Base-by-base conservation (phyloP, 2,113 vertebrate genomes). In the Poeciliopsis turrubarensis region DNA sequence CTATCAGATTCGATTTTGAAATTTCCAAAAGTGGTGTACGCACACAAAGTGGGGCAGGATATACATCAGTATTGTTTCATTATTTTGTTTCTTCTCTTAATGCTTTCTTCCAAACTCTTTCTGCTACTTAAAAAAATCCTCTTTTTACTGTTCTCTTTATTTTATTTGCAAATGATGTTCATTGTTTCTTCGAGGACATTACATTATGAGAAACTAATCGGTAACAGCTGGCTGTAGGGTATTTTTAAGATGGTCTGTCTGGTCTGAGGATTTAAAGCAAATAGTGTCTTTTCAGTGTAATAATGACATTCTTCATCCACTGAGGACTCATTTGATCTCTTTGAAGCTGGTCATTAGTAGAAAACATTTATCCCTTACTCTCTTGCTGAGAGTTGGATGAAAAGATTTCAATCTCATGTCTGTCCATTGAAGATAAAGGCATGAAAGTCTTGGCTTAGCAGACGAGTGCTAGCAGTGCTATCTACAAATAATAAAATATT, bases 11-110 rank as follows among this genome's bases (percentile, higher is more conserved):
- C 57, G 41, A 70, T 64, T 60, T 29, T 70, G 86, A 75, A 72
- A 83, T 68, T 66, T 79, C 83, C 3, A 31, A 39, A 63, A 32
- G 11, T 14, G 37, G 3, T n/a, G 7, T 11, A 6, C 15, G 27
- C n/a, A 65, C 44, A 66, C 14, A 68, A 77, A 62, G 75, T 25
- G 34, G 84, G 73, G 77, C 86, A 89, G 84, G 71, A 88, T 81
- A 54, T 57, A 5, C 17, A 47, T 47, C 17, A 51, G 6, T 65
- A 57, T 44, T 34, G 22, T 63, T 41, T 41, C 34, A 13, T n/a
- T n/a, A n/a, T 44, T 60, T 60, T 60, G 4, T 31, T 4, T 78
- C 65, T 12, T 61, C 75, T 60, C 73, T 39, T 34, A 34, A 34
- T 8, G 7, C 7, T 34, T 64, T 73, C 54, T 74, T 37, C 29